These are phyloP conservation scores for Entomobrya proxima DNA, from an alignment of 2,888 invertebrate genomes.

Conservation along the genomic window DNA sequence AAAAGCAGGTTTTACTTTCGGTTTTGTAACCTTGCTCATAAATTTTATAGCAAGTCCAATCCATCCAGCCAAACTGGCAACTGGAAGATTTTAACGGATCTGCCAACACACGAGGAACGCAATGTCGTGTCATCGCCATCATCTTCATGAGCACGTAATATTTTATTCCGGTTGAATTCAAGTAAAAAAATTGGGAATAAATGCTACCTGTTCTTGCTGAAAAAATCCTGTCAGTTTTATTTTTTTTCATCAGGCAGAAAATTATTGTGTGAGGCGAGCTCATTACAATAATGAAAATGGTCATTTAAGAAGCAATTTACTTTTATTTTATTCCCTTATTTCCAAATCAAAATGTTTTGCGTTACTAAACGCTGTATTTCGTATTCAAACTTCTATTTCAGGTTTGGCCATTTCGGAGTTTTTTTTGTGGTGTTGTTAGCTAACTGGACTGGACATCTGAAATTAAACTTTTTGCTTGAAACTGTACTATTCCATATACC, in stretches of 20 bases:
- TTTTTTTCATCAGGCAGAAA: not conserved
- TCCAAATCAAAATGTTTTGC: not conserved
- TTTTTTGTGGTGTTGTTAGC: too few species aligned
- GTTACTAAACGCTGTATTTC: not conserved
- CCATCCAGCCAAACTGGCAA: not conserved
- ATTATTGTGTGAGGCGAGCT: constrained; percentile 36
- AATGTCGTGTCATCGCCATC: constrained; percentile 21
- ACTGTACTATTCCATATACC: too few species aligned
- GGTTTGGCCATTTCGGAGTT: too few species aligned
- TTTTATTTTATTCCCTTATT: constrained; percentile 60
- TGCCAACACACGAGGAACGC: not conserved
- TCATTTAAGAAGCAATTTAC: constrained; percentile 63
- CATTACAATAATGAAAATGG: constrained; percentile 62
- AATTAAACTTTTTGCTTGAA: too few species aligned
- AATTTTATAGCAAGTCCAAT: not conserved
- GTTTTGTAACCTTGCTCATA: not conserved
- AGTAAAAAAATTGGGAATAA: constrained; percentile 32
- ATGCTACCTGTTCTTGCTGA: constrained; percentile 60
- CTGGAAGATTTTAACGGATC: constrained; percentile 18
- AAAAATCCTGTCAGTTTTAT: constrained; percentile 6
- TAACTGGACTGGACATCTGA: too few species aligned
- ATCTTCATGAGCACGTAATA: not conserved
- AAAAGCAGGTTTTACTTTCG: not conserved
- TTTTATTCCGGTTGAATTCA: constrained; percentile 18
- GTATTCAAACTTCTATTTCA: not conserved